Base-by-base conservation (phyloP, 2,888 invertebrate species). In the Ormyrus labotus region DNA sequence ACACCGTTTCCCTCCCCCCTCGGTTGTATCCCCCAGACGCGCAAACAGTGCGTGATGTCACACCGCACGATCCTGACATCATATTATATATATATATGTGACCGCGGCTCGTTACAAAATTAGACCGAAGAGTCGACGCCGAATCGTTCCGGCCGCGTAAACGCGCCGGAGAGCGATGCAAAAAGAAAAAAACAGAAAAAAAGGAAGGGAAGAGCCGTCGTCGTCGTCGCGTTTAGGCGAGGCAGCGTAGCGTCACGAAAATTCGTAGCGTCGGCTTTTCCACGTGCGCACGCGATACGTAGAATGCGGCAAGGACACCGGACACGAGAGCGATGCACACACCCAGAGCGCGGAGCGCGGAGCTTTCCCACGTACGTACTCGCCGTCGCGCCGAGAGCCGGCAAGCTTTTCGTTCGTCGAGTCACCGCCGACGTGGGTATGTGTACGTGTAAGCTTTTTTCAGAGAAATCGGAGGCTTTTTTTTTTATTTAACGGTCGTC, bases 221-320 rank as follows among this genome's bases (percentile, higher is more conserved):
- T 13, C 9, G 6, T 13, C 2, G 51, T n/a, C 3, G 67, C 71
- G 11, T 60, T 78, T 71, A 78, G 19, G 10, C 34, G 58, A 6
- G 9, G 13, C 67, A 60, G 72, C 61, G 55, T 50, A 73, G 72
- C 79, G 69, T 73, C 69, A 69, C 68, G 55, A 64, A 74, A 74
- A 74, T 70, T 74, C 64, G 53, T 58, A 47, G 10, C 68, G 50
- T 55, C 67, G 53, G n/a, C 45, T 77, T 80, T 75, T 80, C 71
- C 74, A 19, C 71, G 70, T 75, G 70, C 13, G 64, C 53, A 10
- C 48, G 63, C 64, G 34, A 45, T 6, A 45, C 7, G 34, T 11
- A 34, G 47, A 11, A 34, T 8, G 61, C 58, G 78, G 83, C 88
- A 87, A 87, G 88, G 87, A 86, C 88, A 88, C 87, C 86, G 87